Percentiles rank a stretch among this genome's conserved stretches.
These are phyloP conservation scores for Erebia epiphron DNA, from an alignment of 2,888 invertebrate species.

Conservation along the genomic window DNA sequence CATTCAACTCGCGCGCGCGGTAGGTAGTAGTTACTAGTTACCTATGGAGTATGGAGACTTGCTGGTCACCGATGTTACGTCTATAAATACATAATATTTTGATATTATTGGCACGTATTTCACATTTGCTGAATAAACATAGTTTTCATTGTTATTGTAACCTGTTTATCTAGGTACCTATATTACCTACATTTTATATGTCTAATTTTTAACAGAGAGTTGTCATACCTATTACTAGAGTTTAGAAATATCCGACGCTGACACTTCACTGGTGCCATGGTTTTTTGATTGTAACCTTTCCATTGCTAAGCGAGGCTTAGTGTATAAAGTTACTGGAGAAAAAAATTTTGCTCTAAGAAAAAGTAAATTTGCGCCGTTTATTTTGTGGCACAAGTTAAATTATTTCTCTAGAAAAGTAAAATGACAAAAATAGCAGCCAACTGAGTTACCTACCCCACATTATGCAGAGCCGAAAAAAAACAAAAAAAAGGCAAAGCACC, in stretches of 20 bases:
- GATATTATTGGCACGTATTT: conserved; percentile 1
- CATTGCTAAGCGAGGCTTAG: background rate
- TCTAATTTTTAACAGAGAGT: background rate
- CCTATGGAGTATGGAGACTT: too few relatives aligned
- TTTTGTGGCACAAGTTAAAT: conserved; percentile 39
- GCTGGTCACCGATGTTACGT: background rate
- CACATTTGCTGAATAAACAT: conserved; percentile 4
- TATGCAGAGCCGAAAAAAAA: conserved; percentile 41
- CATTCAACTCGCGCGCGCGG: too few relatives aligned
- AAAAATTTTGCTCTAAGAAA: conserved; percentile 24
- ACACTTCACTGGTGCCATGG: too few relatives aligned
- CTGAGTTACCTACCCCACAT: conserved; percentile 38
- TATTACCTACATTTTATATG: background rate
- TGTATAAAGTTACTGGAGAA: background rate
- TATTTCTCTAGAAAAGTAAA: conserved; percentile 34
- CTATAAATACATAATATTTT: background rate
- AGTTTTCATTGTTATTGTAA: background rate
- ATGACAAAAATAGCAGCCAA: conserved; percentile 41
- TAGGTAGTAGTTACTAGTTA: too few relatives aligned
- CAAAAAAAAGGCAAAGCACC: conserved; percentile 37
- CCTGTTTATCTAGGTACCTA: background rate
- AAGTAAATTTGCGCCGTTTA: conserved; percentile 36
- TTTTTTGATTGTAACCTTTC: too few relatives aligned
- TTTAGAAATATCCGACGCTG: too few relatives aligned
- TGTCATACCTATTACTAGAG: background rate